Base-by-base conservation (phyloP, 2,797 vertebrate genomes). In the Taenioides sp. region DNA sequence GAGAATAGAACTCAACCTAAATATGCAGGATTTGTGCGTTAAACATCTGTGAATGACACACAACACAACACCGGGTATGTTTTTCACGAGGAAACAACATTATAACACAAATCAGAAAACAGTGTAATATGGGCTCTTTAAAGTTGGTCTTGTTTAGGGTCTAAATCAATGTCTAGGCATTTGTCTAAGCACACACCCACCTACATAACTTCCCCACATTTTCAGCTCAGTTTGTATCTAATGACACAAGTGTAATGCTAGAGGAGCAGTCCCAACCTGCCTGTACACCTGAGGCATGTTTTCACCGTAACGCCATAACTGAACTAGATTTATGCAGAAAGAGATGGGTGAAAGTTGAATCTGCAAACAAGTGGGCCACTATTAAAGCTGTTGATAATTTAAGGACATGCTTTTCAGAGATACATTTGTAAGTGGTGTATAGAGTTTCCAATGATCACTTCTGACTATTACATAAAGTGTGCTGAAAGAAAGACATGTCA, bases 181-280 rank as follows among this genome's bases (percentile, higher is more conserved):
- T 25, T 59, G 62, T 31, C 2, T 43, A n/a, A n/a, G 0, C 25
- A n/a, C 27, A 64, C 23, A 57, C 34, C 34, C 60, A 65, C 65
- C 57, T 64, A 73, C 47, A 69, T 70, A 65, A 20, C 10, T 0
- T 73, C 57, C 34, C 50, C 57, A 71, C 40, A 59, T 43, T 43
- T 75, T 71, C 40, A 76, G 14, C 65, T 73, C 68, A 67, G 23
- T 75, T 68, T 71, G 6, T n/a, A 22, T 54, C 20, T 60, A 60
- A 22, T 67, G 60, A 50, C 31, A 73, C 49, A 62, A 12, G 52
- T 70, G 27, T 71, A 52, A 65, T 70, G n/a, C 37, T 23, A 17
- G 63, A 43, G 67, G 65, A 80, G 65, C 50, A 31, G 81, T 58
- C 75, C 52, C 23, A 72, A 75, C 76, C 43, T 81, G 75, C 75